phyloP scores from a whole-genome alignment of 2,888 invertebrate species.

The Xylota segnis region DNA sequence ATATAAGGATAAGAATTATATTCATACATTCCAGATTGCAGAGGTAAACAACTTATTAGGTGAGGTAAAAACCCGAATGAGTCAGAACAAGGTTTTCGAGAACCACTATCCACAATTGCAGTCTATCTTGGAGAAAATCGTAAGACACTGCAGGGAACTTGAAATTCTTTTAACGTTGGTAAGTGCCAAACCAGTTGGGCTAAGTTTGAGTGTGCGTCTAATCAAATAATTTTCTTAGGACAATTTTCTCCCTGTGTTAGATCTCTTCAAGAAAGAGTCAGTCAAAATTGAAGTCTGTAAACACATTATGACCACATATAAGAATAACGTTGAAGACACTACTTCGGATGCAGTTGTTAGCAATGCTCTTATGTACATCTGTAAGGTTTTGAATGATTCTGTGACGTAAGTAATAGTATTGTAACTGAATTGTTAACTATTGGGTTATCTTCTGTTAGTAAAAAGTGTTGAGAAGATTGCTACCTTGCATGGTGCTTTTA shows the following conservation, averaged over 20 bases:
- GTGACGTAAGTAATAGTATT: conserved; percentile 89
- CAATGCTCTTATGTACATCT: conserved; percentile 94
- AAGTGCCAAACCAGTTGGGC: conserved; percentile 73
- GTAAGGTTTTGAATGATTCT: conserved; percentile 95
- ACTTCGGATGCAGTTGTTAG: conserved; percentile 93
- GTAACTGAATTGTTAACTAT: too few relatives aligned
- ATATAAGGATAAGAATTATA: conserved; percentile 1
- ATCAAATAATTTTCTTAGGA: conserved; percentile 86
- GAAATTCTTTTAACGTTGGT: conserved; percentile 93
- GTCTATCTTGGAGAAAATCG: conserved; percentile 90
- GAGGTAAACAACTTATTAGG: conserved; percentile 94
- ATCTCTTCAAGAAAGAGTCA: conserved; percentile 94
- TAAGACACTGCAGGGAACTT: conserved; percentile 91
- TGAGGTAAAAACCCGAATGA: conserved; percentile 93
- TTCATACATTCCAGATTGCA: conserved; percentile 86
- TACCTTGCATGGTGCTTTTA: too few relatives aligned
- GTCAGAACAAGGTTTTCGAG: conserved; percentile 91
- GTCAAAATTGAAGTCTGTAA: conserved; percentile 94
- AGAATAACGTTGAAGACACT: conserved; percentile 85
- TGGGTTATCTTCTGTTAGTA: too few relatives aligned
- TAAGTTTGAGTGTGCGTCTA: conserved; percentile 12
- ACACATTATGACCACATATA: conserved; percentile 89
- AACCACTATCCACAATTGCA: conserved; percentile 92
- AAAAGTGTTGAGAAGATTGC: too few relatives aligned
- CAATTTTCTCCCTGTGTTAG: conserved; percentile 95